Conservation (phyloP, 2,797 vertebrate genomes). For the Synaphobranchus kaupii region DNA sequence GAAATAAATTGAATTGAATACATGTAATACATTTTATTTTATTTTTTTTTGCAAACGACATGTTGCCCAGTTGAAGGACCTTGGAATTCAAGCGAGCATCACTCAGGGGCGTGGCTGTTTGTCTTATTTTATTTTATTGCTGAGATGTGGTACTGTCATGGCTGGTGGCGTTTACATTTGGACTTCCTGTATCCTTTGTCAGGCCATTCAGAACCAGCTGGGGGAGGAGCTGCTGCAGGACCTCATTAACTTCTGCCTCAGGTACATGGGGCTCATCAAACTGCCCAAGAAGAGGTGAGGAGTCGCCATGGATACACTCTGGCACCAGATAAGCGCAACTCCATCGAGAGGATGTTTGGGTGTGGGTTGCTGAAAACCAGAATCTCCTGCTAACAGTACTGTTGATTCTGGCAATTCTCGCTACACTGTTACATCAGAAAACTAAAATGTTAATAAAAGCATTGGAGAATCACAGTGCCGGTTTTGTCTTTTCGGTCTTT, state of each 20-base stretch:
- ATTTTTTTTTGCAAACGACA: not conserved
- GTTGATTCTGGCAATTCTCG: not conserved
- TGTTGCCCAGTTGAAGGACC: not conserved
- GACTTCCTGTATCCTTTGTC: slow-evolving; percentile 19
- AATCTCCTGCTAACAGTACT: not conserved
- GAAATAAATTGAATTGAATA: too few relatives aligned
- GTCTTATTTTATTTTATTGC: too few relatives aligned
- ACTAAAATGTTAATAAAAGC: not conserved
- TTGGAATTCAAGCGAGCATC: not conserved
- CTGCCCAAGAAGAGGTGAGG: slow-evolving; percentile 93
- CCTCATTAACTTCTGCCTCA: slow-evolving; percentile 96
- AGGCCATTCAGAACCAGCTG: slow-evolving; percentile 95
- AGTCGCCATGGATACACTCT: not conserved
- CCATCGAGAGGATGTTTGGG: not conserved
- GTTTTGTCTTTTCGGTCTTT: not conserved
- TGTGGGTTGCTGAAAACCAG: not conserved
- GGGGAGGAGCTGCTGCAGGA: slow-evolving; percentile 97
- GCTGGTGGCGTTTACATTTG: not conserved
- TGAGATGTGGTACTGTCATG: not conserved
- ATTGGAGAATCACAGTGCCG: not conserved
- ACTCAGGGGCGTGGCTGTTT: not conserved
- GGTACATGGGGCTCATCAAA: slow-evolving; percentile 93
- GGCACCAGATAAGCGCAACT: not conserved
- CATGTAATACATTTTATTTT: too few relatives aligned
- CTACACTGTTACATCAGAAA: not conserved